phyloP scores from a whole-genome alignment of 2,888 invertebrate species.

The Embidobia sp. region DNA sequence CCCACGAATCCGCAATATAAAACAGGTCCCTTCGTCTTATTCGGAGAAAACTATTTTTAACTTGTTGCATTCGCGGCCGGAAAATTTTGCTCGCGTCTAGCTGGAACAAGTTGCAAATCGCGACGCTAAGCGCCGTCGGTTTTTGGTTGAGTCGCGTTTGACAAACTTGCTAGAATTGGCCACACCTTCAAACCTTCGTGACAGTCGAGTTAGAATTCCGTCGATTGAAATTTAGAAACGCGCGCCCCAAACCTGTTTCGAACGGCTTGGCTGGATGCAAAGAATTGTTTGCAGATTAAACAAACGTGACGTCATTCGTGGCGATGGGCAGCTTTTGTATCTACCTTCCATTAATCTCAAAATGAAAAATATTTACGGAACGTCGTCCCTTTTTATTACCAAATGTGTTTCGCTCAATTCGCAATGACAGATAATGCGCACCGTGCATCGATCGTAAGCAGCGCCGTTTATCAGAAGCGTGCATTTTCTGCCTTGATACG shows the following conservation, averaged over 20 bases:
- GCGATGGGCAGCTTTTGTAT: not conserved
- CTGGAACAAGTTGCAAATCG: too few relatives aligned
- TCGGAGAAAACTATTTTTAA: too few relatives aligned
- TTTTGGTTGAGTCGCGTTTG: too few relatives aligned
- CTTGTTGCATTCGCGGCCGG: too few relatives aligned
- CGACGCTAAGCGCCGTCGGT: too few relatives aligned
- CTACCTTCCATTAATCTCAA: constrained; percentile 19
- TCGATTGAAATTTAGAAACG: constrained; percentile 6
- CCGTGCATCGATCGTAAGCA: constrained; percentile 35
- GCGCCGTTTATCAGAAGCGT: constrained; percentile 41
- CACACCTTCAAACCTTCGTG: too few relatives aligned
- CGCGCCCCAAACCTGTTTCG: constrained; percentile 21
- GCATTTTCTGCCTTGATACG: constrained; percentile 55
- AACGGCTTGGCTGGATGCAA: constrained; percentile 1
- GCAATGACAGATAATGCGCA: constrained; percentile 33
- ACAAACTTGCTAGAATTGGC: too few relatives aligned
- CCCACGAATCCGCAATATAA: too few relatives aligned
- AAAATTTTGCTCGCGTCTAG: too few relatives aligned
- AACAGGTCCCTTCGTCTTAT: too few relatives aligned
- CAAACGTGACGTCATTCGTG: constrained; percentile 23
- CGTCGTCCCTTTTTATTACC: constrained; percentile 7
- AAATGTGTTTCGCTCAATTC: constrained; percentile 28
- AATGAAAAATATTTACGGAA: constrained; percentile 21
- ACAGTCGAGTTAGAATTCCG: constrained; percentile 21
- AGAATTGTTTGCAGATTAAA: constrained; percentile 17